phyloP scores from a whole-genome alignment of 2,797 vertebrate genomes.

The Helostoma temminkii region DNA sequence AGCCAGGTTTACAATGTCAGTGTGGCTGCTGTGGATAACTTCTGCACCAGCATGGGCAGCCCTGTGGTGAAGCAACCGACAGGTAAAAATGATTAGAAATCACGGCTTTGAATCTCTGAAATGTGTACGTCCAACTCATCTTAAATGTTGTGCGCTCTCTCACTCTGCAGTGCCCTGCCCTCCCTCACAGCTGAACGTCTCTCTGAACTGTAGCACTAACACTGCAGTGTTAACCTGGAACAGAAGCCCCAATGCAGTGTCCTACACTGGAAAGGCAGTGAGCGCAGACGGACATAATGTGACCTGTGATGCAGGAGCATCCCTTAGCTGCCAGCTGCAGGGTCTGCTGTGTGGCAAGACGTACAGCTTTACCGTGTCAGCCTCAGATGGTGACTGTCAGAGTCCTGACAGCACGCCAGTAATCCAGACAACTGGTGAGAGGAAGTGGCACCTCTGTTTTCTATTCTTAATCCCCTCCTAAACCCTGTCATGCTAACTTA shows the following conservation, averaged over 20 bases:
- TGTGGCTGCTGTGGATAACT: constrained; percentile 67
- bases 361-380: constrained; percentile 79
- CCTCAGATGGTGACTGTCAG: constrained; percentile 76
- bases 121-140: not conserved
- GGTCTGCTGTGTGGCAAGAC: constrained; percentile 77
- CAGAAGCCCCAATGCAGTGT: constrained; percentile 72
- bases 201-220: constrained; percentile 71
- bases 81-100: constrained; percentile 59
- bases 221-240: constrained; percentile 73
- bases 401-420: constrained; percentile 71
- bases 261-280: constrained; percentile 77
- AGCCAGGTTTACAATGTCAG: constrained; percentile 78
- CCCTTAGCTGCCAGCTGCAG: constrained; percentile 62
- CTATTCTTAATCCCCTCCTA: not conserved
- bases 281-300: constrained; percentile 64
- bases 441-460: not conserved
- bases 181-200: constrained; percentile 67
- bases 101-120: not conserved
- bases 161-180: constrained; percentile 80
- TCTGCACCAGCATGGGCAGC: constrained; percentile 77
- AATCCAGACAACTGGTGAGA: constrained; percentile 76
- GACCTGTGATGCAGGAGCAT: constrained; percentile 52
- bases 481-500: not conserved
- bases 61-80: constrained; percentile 48
- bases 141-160: too few species aligned